Percentiles rank a stretch among this genome's conserved stretches.
Conservation (phyloP, 2,113 vertebrate species). For the Helogale parvula region DNA sequence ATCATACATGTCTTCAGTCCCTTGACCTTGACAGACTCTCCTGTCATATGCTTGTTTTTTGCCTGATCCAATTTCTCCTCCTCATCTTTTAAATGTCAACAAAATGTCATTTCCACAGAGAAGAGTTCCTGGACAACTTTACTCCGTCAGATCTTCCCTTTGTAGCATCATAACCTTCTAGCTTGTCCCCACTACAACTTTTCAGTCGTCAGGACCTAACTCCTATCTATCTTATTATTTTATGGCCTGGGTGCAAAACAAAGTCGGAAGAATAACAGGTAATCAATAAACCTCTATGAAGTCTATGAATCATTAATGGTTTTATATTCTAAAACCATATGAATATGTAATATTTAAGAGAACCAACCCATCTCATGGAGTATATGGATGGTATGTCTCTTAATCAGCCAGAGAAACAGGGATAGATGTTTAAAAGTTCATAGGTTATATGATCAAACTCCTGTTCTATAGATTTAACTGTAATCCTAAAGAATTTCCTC, state of each 20-base stretch:
- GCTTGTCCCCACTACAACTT: not conserved
- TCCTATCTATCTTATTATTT: not conserved
- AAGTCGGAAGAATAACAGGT: not conserved
- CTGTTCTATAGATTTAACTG: not conserved
- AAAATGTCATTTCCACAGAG: not conserved
- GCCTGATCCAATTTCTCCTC: not conserved
- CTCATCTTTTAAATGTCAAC: not conserved
- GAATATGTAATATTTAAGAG: not conserved
- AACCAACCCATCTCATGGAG: not conserved
- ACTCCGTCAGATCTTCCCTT: not conserved
- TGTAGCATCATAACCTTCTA: not conserved
- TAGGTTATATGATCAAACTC: not conserved
- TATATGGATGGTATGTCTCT: not conserved
- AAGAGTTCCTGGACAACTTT: not conserved
- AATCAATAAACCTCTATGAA: not conserved
- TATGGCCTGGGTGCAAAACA: not conserved
- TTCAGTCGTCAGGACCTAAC: not conserved
- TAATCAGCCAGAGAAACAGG: not conserved
- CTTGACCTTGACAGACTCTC: not conserved
- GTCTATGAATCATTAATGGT: not conserved
- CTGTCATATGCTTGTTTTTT: not conserved
- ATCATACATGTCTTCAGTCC: not conserved
- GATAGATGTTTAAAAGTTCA: not conserved
- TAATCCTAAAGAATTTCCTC: not conserved
- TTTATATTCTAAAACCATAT: not conserved